Evolutionary conservation across 2,888 invertebrate species (phyloP).

Genomic region (Lasioglossum morio): DNA sequence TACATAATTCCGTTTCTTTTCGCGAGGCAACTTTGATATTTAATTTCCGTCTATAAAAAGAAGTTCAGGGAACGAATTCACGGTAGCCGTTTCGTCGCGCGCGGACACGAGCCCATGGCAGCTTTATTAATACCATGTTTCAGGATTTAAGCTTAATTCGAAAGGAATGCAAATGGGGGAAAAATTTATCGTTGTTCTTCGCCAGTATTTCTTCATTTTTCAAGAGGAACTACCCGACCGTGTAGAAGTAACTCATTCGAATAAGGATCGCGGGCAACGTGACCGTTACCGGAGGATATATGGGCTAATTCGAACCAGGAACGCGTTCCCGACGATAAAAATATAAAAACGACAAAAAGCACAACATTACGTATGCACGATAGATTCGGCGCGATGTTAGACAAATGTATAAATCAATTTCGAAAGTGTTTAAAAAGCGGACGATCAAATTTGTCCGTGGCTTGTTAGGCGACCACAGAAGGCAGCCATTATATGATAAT

Average conservation of each 20-base stretch:
- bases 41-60: neutral
- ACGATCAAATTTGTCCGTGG: constrained; percentile 25
- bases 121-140: constrained; percentile 14
- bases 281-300: constrained; percentile 1
- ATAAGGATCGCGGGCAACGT: neutral
- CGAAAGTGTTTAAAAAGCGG: constrained; percentile 8
- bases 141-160: constrained; percentile 11
- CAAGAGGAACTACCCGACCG: neutral
- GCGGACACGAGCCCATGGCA: neutral
- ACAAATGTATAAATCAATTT: constrained; percentile 20
- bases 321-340: neutral
- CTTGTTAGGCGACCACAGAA: constrained; percentile 21
- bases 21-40: constrained; percentile 40
- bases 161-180: constrained; percentile 10
- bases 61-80: neutral
- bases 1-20: constrained; percentile 49
- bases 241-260: constrained; percentile 3
- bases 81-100: neutral
- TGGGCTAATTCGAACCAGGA: neutral
- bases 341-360: neutral
- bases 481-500: constrained; percentile 36
- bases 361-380: neutral
- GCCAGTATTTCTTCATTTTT: neutral
- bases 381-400: neutral
- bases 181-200: constrained; percentile 9